Base-by-base conservation (phyloP, 2,888 invertebrate genomes). In the Oxytorus armatus region DNA sequence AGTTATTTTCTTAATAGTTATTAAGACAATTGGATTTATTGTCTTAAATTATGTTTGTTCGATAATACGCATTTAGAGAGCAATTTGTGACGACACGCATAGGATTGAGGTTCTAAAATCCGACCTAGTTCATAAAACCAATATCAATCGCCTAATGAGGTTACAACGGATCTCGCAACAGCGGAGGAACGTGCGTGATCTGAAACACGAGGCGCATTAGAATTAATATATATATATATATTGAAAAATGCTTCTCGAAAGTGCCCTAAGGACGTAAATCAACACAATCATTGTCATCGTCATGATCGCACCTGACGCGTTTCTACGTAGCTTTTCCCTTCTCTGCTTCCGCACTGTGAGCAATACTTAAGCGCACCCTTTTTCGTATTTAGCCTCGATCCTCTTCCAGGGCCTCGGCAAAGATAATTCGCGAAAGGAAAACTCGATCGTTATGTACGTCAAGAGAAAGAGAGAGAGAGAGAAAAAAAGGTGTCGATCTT, bases 401-500 rank as follows among this genome's bases (percentile, higher is more conserved):
- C 76, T 44, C 51, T 73, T 70, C 29, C n/a, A 10, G 10, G 51
- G 73, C 63, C 25, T 74, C 69, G 69, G 70, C 44, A 21, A 8
- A 44, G 65, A 55, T 63, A 42, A 73, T 76, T 57, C 53, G 29
- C 36, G 44, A 74, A 57, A 63, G 47, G 55, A n/a, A 76, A 72
- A 69, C 29, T 66, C 66, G 72, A 82, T 79, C 73, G 70, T n/a
- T 16, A 21, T n/a, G n/a, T 21, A 14, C 36, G 36, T 21, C 21
- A 29, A 49, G 36, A 36, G 51, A n/a, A n/a, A 51, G 14, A 49
- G 18, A 39, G 29, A 55, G 14, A 11, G 29, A 55, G 73, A 16
- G 44, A 63, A 36, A 53, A 16, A 39, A 39, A 70, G 79, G 72
- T 77, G 79, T 73, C 79, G 72, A 79, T 81, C 77, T 59, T 74